Percentiles rank a stretch among this genome's conserved stretches.
phyloP scores from a whole-genome alignment of 2,113 vertebrate species.

The Saguinus imperator region DNA sequence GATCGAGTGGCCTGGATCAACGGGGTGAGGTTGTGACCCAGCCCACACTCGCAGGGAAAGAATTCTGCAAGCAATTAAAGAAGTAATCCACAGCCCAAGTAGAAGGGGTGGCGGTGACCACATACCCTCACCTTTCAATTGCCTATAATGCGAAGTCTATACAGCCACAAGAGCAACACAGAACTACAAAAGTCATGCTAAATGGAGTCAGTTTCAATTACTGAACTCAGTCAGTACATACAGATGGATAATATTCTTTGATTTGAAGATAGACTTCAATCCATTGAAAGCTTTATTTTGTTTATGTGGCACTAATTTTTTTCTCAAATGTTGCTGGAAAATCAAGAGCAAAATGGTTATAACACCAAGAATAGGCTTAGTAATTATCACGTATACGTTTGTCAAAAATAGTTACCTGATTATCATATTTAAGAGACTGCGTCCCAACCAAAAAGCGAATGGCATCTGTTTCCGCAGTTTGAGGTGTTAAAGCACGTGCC shows the following conservation, averaged over 20 bases:
- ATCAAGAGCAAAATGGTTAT: constrained; percentile 21
- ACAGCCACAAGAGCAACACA: background rate
- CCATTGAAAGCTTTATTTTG: background rate
- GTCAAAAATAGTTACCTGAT: constrained; percentile 91
- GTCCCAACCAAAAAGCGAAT: constrained; percentile 98
- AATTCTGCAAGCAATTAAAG: accelerated
- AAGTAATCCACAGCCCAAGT: accelerated
- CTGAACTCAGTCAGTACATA: background rate
- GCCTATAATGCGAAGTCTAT: accelerated
- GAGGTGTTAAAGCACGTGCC: constrained; percentile 96
- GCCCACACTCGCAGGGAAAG: background rate
- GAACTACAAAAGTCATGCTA: accelerated
- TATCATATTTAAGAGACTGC: constrained; percentile 98
- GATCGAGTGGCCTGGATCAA: no score
- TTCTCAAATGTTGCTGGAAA: constrained; percentile 9
- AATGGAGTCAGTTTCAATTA: background rate
- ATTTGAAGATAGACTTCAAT: background rate
- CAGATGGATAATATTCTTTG: background rate
- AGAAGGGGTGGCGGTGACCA: no score
- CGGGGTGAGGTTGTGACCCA: accelerated
- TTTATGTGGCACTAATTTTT: background rate
- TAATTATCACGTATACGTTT: constrained; percentile 30
- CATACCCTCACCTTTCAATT: accelerated
- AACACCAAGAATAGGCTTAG: constrained; percentile 23
- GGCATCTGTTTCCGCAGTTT: constrained; percentile 97